Base-by-base conservation (phyloP, 2,113 vertebrate genomes). In the Thermophis baileyi region DNA sequence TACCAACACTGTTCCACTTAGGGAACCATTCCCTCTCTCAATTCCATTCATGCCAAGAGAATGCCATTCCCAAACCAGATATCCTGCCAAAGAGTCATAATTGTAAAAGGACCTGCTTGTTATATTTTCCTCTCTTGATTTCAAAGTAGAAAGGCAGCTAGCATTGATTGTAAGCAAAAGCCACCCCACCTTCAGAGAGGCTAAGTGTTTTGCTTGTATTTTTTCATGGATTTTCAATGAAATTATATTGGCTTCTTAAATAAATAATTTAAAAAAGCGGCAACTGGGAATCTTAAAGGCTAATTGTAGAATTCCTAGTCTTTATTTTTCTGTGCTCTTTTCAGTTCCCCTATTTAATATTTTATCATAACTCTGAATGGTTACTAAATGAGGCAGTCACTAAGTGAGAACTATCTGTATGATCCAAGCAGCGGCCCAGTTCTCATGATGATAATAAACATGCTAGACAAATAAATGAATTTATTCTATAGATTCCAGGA, bases 211-310 rank as follows among this genome's bases (percentile, higher is more conserved):
- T 93, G 60, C 63, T 47, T 54, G 85, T 92, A 69, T 87, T 91
- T 93, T 91, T 94, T 95, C 89, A 91, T 94, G 93, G 89, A 81
- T 90, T 94, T 95, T 95, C 93, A 89, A 91, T 95, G 94, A 91
- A 93, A 86, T 91, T 91, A 85, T 50, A 93, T 94, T 0, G 1
- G 87, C 94, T 94, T 95, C 90, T 95, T 90, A 91, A 94, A 96
- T 94, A 53, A 53, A 53, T 53, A 18, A 25, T 54, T 53, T 53
- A 4, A 51, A 81, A 14, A 85, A 55, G n/a, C 2, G 25, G n/a
- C 9, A 27, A 81, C 35, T 20, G 60, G 16, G n/a, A 85, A 74
- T 12, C n/a, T 25, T 51, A 44, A 91, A 90, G 35, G n/a, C 90
- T 88, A 35, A 40, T 81, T 81, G 69, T 35, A 81, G 35, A 81